phyloP scores from a whole-genome alignment of 2,797 vertebrate genomes.

The Cygnus olor region DNA sequence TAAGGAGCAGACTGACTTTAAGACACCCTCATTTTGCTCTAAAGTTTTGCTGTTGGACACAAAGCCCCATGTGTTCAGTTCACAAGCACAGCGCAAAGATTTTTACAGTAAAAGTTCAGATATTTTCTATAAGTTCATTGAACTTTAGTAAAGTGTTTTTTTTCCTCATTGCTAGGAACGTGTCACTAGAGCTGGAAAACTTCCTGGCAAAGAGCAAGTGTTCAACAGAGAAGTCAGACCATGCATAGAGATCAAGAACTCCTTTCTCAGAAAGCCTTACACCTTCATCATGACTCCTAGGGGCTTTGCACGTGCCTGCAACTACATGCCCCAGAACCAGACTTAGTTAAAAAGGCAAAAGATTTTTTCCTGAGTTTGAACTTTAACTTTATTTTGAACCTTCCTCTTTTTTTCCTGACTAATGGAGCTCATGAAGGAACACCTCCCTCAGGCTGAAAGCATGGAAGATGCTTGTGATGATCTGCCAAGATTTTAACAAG shows the following conservation, averaged over 20 bases:
- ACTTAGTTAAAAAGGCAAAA: not conserved
- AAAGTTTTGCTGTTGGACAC: not conserved
- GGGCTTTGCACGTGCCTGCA: slow-evolving; percentile 11
- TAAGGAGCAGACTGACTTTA: not conserved
- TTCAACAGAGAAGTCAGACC: slow-evolving; percentile 3
- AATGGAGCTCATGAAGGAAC: slow-evolving; percentile 40
- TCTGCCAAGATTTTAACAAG: slow-evolving; percentile 51
- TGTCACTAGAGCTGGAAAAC: slow-evolving; percentile 16
- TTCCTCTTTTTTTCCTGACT: slow-evolving; percentile 19
- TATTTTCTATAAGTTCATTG: not conserved
- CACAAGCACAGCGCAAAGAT: not conserved
- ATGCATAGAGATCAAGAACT: not conserved
- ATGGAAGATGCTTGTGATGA: slow-evolving; percentile 42
- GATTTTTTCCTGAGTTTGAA: not conserved
- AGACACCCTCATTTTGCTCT: not conserved
- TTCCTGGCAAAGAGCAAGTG: slow-evolving; percentile 2
- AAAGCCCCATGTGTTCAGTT: not conserved
- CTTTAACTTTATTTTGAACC: slow-evolving; percentile 58
- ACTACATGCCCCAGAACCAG: not conserved
- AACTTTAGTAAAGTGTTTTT: slow-evolving; percentile 21
- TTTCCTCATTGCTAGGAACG: not conserved
- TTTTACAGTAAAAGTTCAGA: not conserved
- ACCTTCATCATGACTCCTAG: not conserved
- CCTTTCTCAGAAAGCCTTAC: not conserved
- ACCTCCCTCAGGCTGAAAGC: slow-evolving; percentile 43